These are phyloP conservation scores for Pollenia amentaria DNA, from an alignment of 2,888 invertebrate genomes.

Conservation along the genomic window DNA sequence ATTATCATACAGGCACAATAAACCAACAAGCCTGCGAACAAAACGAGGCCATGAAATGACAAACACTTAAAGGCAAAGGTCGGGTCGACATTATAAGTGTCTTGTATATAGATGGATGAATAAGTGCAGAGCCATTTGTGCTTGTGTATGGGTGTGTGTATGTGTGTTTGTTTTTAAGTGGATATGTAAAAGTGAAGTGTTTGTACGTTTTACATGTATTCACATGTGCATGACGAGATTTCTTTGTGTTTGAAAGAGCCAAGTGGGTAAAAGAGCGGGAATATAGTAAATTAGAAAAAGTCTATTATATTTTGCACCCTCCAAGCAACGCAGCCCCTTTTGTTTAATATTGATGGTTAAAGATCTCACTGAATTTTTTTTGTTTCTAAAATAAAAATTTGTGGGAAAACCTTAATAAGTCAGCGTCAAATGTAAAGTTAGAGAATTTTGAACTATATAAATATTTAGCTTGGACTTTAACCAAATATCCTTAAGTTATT, in stretches of 20 bases:
- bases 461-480: not conserved
- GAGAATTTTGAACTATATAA: not conserved
- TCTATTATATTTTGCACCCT: no score
- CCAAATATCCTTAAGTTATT: not conserved
- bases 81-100: constrained; percentile 66
- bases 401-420: no score
- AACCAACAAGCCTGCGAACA: constrained; percentile 66
- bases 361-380: no score
- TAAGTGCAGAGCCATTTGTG: not conserved
- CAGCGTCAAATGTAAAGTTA: not conserved
- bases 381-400: no score
- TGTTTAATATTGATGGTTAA: no score
- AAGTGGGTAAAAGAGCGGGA: constrained; percentile 8
- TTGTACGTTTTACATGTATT: constrained; percentile 21
- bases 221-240: constrained; percentile 22
- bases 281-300: not conserved
- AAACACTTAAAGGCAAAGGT: constrained; percentile 72
- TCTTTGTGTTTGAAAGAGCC: constrained; percentile 25
- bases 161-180: constrained; percentile 10
- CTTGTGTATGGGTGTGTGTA: not conserved
- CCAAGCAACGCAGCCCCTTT: no score
- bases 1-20: constrained; percentile 70
- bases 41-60: constrained; percentile 73
- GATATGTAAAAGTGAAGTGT: constrained; percentile 43
- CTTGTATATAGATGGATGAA: not conserved